Evolutionary conservation across 2,888 invertebrate genomes (phyloP), one percentile per base, ranked within the genome.

Genomic region (Drosophila parthenogenetica): DNA sequence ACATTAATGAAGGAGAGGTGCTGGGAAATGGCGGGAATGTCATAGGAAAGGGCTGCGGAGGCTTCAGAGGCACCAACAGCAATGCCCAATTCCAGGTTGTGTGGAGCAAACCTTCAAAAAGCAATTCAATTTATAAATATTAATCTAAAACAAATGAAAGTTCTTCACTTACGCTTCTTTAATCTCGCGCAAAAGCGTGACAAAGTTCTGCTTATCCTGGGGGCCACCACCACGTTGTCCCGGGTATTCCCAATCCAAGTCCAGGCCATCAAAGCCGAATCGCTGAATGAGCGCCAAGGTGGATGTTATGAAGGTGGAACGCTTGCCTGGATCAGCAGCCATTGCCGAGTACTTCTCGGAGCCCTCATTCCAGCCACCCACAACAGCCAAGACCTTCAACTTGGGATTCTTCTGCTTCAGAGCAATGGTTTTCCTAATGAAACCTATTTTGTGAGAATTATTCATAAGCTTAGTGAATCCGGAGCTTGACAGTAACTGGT

Each of bases 351-450:
- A 98, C 89, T 97, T 98, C 1, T 95, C 96, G 0, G 96, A 96
- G 0, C 97, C 98, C 92, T 98, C 97, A 89, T 97, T 98, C 98
- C 98, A 98, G 0, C 98, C 98, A 10, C 98, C 98, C 58, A 98
- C 94, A 1, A 97, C 98, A 4, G 98, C 93, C 1, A 97, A 92
- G 0, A 97, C 95, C 91, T 97, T 97, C 0, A 90, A 58, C 0
- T 80, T 76, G 0, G 87, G 80, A 60, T 90, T 90, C 2, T 5
- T 43, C 3, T 75, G 45, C 63, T 89, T 90, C 35, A 90, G 46
- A 0, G 76, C 87, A 37, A 89, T 77, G 0, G 81, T 69, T 39
- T 81, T 73, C 19, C 62, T 72, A n/a, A 89, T 85, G 2, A 77
- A 73, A 17, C 62, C 89, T 82, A 7, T 19, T 1, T 22, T 5